Conservation (phyloP, 2,113 vertebrate species). For the Machaerirhynchus nigripectus region DNA sequence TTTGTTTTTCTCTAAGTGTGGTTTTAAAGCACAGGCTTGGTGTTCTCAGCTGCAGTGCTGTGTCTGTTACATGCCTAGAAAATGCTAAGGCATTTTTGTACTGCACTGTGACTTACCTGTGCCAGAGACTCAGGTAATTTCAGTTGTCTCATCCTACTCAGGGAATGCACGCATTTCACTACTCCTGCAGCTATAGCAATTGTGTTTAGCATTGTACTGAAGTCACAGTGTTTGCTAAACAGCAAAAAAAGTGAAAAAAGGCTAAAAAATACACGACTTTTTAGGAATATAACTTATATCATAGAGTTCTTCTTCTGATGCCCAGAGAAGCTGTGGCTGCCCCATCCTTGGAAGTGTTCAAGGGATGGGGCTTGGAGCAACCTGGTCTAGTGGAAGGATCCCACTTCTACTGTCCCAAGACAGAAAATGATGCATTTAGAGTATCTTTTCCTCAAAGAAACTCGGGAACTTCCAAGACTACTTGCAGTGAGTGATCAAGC, state of each 20-base stretch:
- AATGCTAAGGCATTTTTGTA: not conserved
- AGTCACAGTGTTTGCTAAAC: not conserved
- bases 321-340: not conserved
- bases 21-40: not conserved
- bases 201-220: not conserved
- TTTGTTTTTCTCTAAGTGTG: not conserved
- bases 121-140: not conserved
- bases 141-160: not conserved
- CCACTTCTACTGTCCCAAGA: not conserved
- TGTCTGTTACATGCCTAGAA: not conserved
- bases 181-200: not conserved
- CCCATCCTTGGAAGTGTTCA: not conserved
- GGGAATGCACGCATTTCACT: not conserved
- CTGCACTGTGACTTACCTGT: not conserved
- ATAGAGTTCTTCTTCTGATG: not conserved
- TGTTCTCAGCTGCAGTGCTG: not conserved
- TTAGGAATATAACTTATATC: not conserved
- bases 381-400: not conserved
- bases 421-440: not conserved
- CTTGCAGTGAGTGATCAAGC: not conserved
- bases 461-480: not conserved
- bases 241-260: not conserved
- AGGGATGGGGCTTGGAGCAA: not conserved
- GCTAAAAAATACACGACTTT: not conserved
- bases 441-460: not conserved